Evolutionary conservation across 2,113 vertebrate genomes (phyloP).

Genomic region (Eurystomus gularis): DNA sequence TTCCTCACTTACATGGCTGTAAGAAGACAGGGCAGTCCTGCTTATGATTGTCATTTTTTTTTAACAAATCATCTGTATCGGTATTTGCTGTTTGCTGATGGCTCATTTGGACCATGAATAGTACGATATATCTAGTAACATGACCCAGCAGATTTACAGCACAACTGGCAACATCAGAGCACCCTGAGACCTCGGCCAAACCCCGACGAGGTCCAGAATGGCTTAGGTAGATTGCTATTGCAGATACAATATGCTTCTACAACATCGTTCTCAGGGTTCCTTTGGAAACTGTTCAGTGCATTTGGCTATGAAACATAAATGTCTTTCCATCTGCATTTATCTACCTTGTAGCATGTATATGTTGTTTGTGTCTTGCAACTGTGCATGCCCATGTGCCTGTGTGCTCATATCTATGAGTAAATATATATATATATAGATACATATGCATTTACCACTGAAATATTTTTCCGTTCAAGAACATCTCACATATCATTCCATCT

Average conservation of each 20-base stretch:
- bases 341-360: background rate
- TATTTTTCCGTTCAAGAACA: slow-evolving; percentile 25
- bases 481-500: background rate
- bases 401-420: background rate
- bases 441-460: background rate
- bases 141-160: slow-evolving; percentile 66
- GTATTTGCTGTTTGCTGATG: slow-evolving; percentile 59
- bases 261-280: background rate
- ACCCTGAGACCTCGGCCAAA: slow-evolving; percentile 57
- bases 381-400: background rate
- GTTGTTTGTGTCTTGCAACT: slow-evolving; percentile 9
- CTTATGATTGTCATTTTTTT: slow-evolving; percentile 44
- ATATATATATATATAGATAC: background rate
- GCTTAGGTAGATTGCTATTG: slow-evolving; percentile 51
- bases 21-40: slow-evolving; percentile 63
- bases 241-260: slow-evolving; percentile 6
- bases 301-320: slow-evolving; percentile 62
- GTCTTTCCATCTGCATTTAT: slow-evolving; percentile 58
- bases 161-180: slow-evolving; percentile 66
- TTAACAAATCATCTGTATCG: slow-evolving; percentile 58
- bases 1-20: slow-evolving; percentile 65
- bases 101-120: slow-evolving; percentile 62
- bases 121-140: slow-evolving; percentile 73
- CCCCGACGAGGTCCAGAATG: slow-evolving; percentile 21
- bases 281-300: slow-evolving; percentile 41